Base-by-base conservation (phyloP, 2,797 vertebrate species). In the Enteromius mattozi region DNA sequence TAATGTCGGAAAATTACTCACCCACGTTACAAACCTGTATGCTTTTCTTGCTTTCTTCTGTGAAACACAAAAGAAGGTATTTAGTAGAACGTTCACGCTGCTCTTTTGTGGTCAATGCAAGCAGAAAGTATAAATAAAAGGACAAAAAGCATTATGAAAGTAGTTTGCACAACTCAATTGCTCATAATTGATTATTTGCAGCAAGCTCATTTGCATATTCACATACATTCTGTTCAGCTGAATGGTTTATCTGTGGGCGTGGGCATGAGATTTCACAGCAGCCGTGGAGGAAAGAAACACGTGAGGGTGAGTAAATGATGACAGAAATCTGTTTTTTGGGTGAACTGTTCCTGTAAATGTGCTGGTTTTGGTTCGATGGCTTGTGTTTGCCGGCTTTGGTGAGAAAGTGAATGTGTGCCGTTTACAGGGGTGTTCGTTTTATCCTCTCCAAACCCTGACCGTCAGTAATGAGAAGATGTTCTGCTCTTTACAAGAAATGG, bases 401-500 rank as follows among this genome's bases (percentile, higher is more conserved):
- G 66, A 69, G 49, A 30, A 42, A 80, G 71, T 51, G 42, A 13
- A 13, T 10, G 65, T 33, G 78, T 8, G 35, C 37, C 7, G 54
- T 68, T 24, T 70, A 51, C 27, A 63, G 56, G 42, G 68, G 56
- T 68, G 24, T 91, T 93, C 91, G 93, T 93, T 91, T 94, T 94
- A 4, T 54, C 71, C 71, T 75, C 47, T 13, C 17, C 4, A 2
- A 21, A 72, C 14, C 42, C 91, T 94, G 94, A 93, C 92, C 92
- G 92, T 92, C 92, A 92, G 92, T 94, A 94, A 94, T 93, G 94
- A 92, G 89, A 92, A 92, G 90, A 89, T 92, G 92, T 47, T 63
- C 42, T 45, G 27, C 37, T 14, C 24, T 72, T 47, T 24, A 61
- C 42, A n/a, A 75, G 27, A 35, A 21, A n/a, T 2, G 49, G 5